Base-by-base conservation (phyloP, 2,797 vertebrate species). In the Lagodon rhomboides region DNA sequence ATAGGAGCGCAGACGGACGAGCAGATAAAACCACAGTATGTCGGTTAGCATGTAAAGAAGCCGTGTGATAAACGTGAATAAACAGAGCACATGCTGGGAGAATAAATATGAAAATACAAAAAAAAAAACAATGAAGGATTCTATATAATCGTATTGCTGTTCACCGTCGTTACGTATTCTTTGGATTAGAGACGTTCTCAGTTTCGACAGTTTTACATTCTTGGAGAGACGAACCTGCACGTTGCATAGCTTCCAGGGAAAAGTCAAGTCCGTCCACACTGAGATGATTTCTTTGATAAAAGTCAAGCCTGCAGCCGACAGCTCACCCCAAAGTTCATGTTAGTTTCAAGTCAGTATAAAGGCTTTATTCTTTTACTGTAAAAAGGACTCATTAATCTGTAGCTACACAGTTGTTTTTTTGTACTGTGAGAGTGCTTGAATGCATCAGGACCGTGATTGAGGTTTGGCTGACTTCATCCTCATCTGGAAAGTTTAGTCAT, bases 81-180 rank as follows among this genome's bases (percentile, higher is more conserved):
- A 75, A 89, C 74, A 71, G 60, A 91, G 86, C 69, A 87, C 87
- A 93, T 92, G 93, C 91, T 76, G 55, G 47, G 72, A 88, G 81
- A 92, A 93, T 91, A 92, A 93, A 94, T 92, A 93, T 74, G 73
- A 90, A 88, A 87, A 77, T 82, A 91, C 61, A 86, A 89, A 88
- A 88, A 83, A 67, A 79, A 54, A 88, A 88, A 83, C 69, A 79
- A 54, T 49, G 7, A 62, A 74, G 75, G 41, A 58, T 23, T 71
- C 25, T 53, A 78, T 78, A 86, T 84, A 82, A 74, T 74, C 58
- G 79, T 89, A 87, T 91, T 86, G 89, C 85, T 88, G 78, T 78
- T 84, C 68, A 70, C 23, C 22, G 51, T 59, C n/a, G 25, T 74
- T 41, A 69, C 23, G 67, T 56, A 43, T 79, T 87, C 84, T 91